Evolutionary conservation across 1,140 invertebrate genomes (phyloP).

Genomic region (Brachionus angularis): DNA sequence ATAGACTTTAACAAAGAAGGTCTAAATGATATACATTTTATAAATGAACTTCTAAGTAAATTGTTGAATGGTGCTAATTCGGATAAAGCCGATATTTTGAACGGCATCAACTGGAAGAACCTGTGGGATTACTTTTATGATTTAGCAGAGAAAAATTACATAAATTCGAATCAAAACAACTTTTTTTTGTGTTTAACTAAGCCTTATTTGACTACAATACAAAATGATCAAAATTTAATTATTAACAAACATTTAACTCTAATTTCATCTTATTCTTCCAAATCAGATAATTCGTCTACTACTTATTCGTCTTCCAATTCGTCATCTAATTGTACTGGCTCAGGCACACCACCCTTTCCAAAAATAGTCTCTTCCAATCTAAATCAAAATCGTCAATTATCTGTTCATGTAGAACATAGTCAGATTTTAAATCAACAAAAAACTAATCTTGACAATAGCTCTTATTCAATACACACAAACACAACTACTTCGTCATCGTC

Average conservation of each 20-base stretch:
- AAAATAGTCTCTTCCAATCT: background rate
- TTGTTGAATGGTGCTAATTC: too few relatives aligned
- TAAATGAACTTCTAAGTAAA: too few relatives aligned
- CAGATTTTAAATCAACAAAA: too few relatives aligned
- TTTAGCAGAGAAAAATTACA: slow-evolving; percentile 24
- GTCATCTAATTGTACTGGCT: background rate
- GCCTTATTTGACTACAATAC: background rate
- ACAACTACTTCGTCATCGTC: slow-evolving; percentile 22
- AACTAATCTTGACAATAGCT: slow-evolving; percentile 12
- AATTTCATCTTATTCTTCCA: slow-evolving; percentile 11
- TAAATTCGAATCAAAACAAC: background rate
- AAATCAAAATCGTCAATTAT: background rate
- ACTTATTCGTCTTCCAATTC: slow-evolving; percentile 17
- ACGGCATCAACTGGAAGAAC: slow-evolving; percentile 36
- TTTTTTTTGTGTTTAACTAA: slow-evolving; percentile 24
- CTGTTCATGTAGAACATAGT: background rate
- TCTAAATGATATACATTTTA: too few relatives aligned
- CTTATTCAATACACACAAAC: slow-evolving; percentile 22
- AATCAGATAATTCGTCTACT: background rate
- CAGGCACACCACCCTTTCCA: background rate
- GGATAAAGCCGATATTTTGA: too few relatives aligned
- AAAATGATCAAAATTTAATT: slow-evolving; percentile 5
- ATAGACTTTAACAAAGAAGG: background rate
- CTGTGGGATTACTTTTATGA: slow-evolving; percentile 42
- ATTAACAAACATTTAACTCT: slow-evolving; percentile 42